Percentiles rank a stretch among this genome's conserved stretches.
Conservation (phyloP, 2,797 vertebrate species). For the Sus cebifrons region DNA sequence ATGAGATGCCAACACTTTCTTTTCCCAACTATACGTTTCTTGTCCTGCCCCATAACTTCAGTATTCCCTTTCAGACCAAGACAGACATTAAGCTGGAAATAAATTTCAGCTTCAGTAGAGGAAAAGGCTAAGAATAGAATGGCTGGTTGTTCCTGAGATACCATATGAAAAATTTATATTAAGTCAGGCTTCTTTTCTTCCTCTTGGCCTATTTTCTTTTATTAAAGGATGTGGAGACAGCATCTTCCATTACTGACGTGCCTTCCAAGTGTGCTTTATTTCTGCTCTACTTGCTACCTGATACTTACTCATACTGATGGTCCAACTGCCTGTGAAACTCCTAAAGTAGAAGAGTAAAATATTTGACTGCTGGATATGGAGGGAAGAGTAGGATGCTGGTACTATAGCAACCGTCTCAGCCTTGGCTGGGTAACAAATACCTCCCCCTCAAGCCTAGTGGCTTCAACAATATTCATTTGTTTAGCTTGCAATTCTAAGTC, state of each 20-base stretch:
- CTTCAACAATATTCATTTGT: constrained; percentile 34
- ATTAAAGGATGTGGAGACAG: constrained; percentile 71
- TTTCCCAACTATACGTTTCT: constrained; percentile 37
- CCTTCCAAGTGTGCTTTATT: constrained; percentile 68
- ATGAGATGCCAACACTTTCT: constrained; percentile 41
- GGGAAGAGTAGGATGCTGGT: neutral
- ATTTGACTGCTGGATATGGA: constrained; percentile 19
- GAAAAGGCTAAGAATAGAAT: constrained; percentile 73
- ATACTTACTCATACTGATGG: constrained; percentile 72
- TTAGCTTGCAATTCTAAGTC: neutral
- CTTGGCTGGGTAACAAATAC: constrained; percentile 65
- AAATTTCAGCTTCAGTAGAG: constrained; percentile 66
- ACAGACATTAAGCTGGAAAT: constrained; percentile 69
- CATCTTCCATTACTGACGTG: constrained; percentile 39
- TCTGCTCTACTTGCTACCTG: constrained; percentile 79
- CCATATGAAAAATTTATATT: constrained; percentile 80
- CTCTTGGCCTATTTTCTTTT: constrained; percentile 80
- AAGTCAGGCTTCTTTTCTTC: constrained; percentile 70
- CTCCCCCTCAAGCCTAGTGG: neutral
- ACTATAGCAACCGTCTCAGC: neutral
- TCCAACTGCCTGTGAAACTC: constrained; percentile 38
- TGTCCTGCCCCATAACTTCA: neutral
- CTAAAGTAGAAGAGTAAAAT: constrained; percentile 49
- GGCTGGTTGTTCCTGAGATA: constrained; percentile 72
- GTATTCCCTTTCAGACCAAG: constrained; percentile 58